Evolutionary conservation across 2,888 invertebrate genomes (phyloP), one percentile per base, ranked within the genome.

Genomic region (Hymenopus coronatus): DNA sequence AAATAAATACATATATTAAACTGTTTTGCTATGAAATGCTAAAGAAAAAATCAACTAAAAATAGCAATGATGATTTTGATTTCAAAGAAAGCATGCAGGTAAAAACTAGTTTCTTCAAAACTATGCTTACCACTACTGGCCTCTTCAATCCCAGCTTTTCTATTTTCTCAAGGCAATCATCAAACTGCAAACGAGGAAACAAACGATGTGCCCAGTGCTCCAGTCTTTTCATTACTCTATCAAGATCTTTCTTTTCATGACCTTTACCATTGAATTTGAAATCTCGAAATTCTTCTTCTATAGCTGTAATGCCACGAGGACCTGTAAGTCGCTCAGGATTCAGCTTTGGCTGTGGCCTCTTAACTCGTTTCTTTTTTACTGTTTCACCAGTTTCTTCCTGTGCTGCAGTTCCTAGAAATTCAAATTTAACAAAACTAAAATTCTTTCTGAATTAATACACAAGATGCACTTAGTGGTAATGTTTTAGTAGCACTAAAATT

Each of bases 201-300:
- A 99, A 93, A 87, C 98, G 94, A 93, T 99, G 98, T 0, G 97
- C 97, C 99, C 99, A 99, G 92, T 99, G 98, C 92, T 99, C 98
- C 88, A 99, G 92, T 89, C 96, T 96, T 88, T 96, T 96, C 94
- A 99, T 94, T 0, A 99, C 94, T 90, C 95, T 93, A 91, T 97
- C 95, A 82, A 99, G 93, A 93, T 99, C 98, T 88, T 96, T 95
- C 91, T 95, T 96, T 93, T 99, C 99, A 92, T 96, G 94, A 0
- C 97, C 97, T 93, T 96, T 97, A 90, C 97, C 97, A 93, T 95
- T 95, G 91, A 97, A 97, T 92, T 97, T 96, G 25, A 98, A 96
- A 91, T 97, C 96, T 92, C 97, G 96, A 91, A 97, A 98, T 92
- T 97, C 95, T 6, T 96, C 95, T 89, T 97, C 96, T 82, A 99